phyloP scores from a whole-genome alignment of 2,888 invertebrate genomes.

The Nipponacmea schrenckii region DNA sequence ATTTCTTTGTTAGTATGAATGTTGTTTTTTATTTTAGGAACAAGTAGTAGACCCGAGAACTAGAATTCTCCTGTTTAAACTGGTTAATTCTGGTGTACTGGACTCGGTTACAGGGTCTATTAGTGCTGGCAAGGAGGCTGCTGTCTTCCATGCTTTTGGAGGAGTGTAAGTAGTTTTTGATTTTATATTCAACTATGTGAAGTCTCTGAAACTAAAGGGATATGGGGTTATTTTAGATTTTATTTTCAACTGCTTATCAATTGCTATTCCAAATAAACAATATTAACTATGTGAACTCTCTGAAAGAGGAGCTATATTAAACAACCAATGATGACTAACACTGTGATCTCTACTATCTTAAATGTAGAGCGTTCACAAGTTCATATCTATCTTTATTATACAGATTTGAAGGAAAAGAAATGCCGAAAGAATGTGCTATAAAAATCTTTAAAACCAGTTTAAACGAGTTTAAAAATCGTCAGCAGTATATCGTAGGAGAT shows the following conservation, averaged over 20 bases:
- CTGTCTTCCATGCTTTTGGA: slow-evolving; percentile 71
- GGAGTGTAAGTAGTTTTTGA: slow-evolving; percentile 64
- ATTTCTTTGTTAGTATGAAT: too few species aligned
- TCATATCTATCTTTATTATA: slow-evolving; percentile 6
- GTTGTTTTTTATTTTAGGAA: slow-evolving; percentile 56
- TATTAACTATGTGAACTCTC: too few species aligned
- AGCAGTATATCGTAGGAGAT: slow-evolving; percentile 73
- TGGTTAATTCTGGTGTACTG: slow-evolving; percentile 72
- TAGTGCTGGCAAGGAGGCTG: slow-evolving; percentile 74
- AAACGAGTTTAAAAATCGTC: slow-evolving; percentile 73
- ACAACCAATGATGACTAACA: too few species aligned
- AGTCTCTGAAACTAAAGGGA: too few species aligned
- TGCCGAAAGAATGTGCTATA: slow-evolving; percentile 71
- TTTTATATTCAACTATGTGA: too few species aligned
- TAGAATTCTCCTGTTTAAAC: slow-evolving; percentile 71
- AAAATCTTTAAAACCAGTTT: slow-evolving; percentile 75
- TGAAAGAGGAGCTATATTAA: too few species aligned
- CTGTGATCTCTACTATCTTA: too few species aligned
- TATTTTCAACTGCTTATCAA: too few species aligned
- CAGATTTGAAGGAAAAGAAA: slow-evolving; percentile 46
- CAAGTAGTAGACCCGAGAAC: slow-evolving; percentile 73
- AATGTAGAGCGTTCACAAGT: too few species aligned
- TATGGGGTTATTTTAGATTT: too few species aligned
- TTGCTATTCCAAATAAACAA: too few species aligned
- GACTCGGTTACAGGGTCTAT: slow-evolving; percentile 72